Evolutionary conservation across 2,797 vertebrate species (phyloP).

Genomic region (Parauchenoglanis ngamensis): DNA sequence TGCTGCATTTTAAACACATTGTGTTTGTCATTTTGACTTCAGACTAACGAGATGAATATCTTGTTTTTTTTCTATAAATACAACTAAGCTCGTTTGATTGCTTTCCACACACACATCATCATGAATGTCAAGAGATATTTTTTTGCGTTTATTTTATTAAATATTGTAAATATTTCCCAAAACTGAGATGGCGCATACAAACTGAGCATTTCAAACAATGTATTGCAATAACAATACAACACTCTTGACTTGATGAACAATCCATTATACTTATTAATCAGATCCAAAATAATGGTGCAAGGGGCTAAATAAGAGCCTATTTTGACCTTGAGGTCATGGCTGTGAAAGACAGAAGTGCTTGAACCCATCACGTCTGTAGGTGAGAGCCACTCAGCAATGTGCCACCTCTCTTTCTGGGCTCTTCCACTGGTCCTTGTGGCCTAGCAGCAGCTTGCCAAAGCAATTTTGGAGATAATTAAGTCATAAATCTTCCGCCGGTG

Average conservation of each 20-base stretch:
- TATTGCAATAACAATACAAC: not conserved
- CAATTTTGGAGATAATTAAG: constrained; percentile 80
- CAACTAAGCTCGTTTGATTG: not conserved
- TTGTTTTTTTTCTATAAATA: not conserved
- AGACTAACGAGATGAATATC: not conserved
- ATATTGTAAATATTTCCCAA: not conserved
- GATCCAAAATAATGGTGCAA: not conserved
- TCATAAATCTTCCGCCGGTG: constrained; percentile 74
- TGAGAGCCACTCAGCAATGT: constrained; percentile 39
- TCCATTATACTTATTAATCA: not conserved
- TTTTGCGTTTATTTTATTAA: too few species aligned
- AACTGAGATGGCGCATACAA: not conserved
- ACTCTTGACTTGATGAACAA: not conserved
- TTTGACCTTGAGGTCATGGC: constrained; percentile 32
- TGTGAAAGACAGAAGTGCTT: constrained; percentile 37
- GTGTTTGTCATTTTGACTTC: not conserved
- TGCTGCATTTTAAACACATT: not conserved
- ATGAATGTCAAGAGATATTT: not conserved
- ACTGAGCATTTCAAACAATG: too few species aligned
- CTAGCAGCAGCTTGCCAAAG: constrained; percentile 63
- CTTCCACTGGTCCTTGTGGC: constrained; percentile 65
- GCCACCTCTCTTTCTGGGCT: constrained; percentile 38
- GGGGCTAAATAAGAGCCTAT: not conserved
- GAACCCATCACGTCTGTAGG: constrained; percentile 26
- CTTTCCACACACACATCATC: not conserved